Percentiles rank a stretch among this genome's conserved stretches.
These are phyloP conservation scores for Rynchops niger DNA, from an alignment of 2,113 vertebrate species.

Conservation along the genomic window DNA sequence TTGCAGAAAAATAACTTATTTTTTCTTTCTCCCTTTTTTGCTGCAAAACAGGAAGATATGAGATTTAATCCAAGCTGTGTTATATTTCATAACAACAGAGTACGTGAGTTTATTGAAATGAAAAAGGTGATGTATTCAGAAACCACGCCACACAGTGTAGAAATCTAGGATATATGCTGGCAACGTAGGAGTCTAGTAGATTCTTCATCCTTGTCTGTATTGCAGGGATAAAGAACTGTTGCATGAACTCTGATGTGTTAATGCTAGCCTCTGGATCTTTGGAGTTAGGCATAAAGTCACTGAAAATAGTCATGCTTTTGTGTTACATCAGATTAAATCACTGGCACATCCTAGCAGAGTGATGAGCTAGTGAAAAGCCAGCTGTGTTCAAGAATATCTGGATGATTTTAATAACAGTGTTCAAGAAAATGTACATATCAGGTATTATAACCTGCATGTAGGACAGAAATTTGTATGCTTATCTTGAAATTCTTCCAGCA, in stretches of 20 bases:
- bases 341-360: neutral
- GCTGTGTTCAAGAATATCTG: slow-evolving; percentile 45
- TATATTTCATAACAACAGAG: neutral
- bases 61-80: neutral
- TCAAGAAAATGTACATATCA: slow-evolving; percentile 24
- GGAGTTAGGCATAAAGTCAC: neutral
- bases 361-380: slow-evolving; percentile 2
- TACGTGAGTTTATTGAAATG: neutral
- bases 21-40: neutral
- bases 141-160: neutral
- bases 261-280: neutral
- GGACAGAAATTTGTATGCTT: neutral
- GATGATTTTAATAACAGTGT: neutral
- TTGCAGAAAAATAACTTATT: neutral
- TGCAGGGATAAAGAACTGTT: neutral
- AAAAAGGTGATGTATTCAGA: neutral
- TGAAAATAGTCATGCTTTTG: slow-evolving; percentile 19
- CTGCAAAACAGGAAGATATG: neutral
- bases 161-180: neutral
- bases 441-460: neutral
- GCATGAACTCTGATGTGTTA: neutral
- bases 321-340: slow-evolving; percentile 49
- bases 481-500: neutral
- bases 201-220: neutral
- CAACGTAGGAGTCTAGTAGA: neutral